Base-by-base conservation (phyloP, 2,797 vertebrate species). In the Aratinga solstitialis region DNA sequence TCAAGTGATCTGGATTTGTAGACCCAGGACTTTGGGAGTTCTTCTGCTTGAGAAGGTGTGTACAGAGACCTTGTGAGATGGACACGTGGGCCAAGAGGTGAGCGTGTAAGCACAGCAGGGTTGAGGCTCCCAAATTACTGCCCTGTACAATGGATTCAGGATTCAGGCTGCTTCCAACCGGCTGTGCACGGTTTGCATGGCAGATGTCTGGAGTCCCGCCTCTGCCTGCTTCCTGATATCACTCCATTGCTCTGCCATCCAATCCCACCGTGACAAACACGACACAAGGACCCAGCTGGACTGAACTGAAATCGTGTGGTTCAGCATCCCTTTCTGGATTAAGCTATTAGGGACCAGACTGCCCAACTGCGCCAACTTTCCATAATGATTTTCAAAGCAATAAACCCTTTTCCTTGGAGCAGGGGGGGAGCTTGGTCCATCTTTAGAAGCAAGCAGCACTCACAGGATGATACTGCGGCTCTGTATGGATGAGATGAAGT, bases 201-300 rank as follows among this genome's bases (percentile, higher is more conserved):
- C 88, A 85, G 86, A 81, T 66, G 90, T 66, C 78, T 78, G 81
- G 51, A 22, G 45, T 5, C 32, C 26, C 0, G 1, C 5, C 89
- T 68, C 56, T 42, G 34, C 58, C 24, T 40, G n/a, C 76, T 40
- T 40, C 38, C 38, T 0, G 0, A 3, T 59, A 50, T 27, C 75
- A 5, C 63, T 48, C 53, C 34, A 58, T 14, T 7, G n/a, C 89
- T 69, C 73, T 0, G 36, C 69, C 93, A 94, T 20, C 78, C 88
- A 83, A 73, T 5, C 38, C 50, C 77, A 66, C 89, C 81, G 8
- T 77, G 84, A 91, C 90, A 1, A 94, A 86, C 38, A 13, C 13
- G 16, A 10, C 90, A 93, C 90, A 68, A 76, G 94, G 83, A 43
- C 59, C 67, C 90, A 95, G 94, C 88, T 89, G 88, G 89, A 42